Conservation (phyloP, 2,113 vertebrate species). For the Lepus timidus region DNA sequence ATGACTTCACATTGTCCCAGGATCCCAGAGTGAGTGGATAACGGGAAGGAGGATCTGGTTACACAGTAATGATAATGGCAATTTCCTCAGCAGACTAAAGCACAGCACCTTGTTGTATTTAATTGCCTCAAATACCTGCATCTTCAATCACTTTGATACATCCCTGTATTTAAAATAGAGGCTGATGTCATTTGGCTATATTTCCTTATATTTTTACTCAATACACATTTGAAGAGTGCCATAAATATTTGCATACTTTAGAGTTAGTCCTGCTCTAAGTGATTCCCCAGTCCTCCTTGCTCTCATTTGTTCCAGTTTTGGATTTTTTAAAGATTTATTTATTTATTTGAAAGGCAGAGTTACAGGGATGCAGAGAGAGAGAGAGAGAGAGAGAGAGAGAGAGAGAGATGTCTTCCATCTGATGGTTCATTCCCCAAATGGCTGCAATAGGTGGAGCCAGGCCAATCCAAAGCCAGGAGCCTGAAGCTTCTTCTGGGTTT, state of each 20-base stretch:
- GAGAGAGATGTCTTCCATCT: too few relatives aligned
- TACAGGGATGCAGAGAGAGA: too few relatives aligned
- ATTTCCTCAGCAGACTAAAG: background rate
- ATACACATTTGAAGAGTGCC: background rate
- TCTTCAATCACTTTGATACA: background rate
- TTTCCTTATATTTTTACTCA: background rate
- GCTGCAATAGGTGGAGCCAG: too few relatives aligned
- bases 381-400: too few relatives aligned
- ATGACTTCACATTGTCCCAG: background rate
- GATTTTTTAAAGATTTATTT: background rate
- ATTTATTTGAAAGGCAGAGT: too few relatives aligned
- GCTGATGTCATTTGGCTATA: background rate
- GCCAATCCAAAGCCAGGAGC: too few relatives aligned
- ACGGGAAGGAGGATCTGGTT: background rate
- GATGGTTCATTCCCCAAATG: too few relatives aligned
- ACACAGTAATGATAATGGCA: background rate
- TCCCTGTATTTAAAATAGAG: background rate
- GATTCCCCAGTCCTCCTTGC: background rate
- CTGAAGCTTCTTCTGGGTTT: too few relatives aligned
- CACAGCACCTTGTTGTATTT: background rate
- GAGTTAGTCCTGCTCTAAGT: background rate
- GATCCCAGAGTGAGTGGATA: background rate
- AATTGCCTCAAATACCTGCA: background rate
- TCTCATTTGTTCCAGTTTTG: conserved; percentile 1
- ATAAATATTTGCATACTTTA: background rate